A percentile compares a stretch with the other conserved stretches of the same genome.
These are phyloP conservation scores for Cotesia chilonis DNA, from an alignment of 1,140 invertebrate species.

Conservation along the genomic window DNA sequence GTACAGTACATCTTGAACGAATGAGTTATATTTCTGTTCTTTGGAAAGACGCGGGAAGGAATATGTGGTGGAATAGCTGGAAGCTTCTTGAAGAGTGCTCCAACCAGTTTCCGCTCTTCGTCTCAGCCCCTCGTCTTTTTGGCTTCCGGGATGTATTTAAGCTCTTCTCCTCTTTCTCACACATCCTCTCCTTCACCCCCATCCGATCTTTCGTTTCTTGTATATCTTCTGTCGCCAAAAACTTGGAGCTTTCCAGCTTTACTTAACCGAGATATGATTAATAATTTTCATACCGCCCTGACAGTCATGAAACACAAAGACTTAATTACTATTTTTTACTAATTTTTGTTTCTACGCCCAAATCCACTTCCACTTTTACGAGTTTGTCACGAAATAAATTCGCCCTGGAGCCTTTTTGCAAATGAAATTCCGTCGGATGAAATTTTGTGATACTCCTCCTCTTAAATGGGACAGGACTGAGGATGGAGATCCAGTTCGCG, in stretches of 20 bases:
- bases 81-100: constrained; percentile 1
- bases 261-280: no score
- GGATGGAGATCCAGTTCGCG: neutral
- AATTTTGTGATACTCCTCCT: no score
- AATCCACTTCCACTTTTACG: no score
- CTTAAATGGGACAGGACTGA: neutral
- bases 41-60: neutral
- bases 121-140: neutral
- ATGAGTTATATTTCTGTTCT: neutral
- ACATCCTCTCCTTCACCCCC: neutral
- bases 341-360: no score
- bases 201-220: neutral
- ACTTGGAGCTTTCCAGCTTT: no score
- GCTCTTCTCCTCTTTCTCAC: neutral
- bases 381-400: no score
- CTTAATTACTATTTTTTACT: no score
- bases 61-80: neutral
- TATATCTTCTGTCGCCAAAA: neutral
- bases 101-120: constrained; percentile 10
- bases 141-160: constrained; percentile 13
- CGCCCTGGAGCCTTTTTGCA: no score
- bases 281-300: no score
- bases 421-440: no score
- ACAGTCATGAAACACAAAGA: no score
- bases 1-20: no score